Evolutionary conservation across 2,113 vertebrate species (phyloP).

Genomic region (Nibea albiflora): DNA sequence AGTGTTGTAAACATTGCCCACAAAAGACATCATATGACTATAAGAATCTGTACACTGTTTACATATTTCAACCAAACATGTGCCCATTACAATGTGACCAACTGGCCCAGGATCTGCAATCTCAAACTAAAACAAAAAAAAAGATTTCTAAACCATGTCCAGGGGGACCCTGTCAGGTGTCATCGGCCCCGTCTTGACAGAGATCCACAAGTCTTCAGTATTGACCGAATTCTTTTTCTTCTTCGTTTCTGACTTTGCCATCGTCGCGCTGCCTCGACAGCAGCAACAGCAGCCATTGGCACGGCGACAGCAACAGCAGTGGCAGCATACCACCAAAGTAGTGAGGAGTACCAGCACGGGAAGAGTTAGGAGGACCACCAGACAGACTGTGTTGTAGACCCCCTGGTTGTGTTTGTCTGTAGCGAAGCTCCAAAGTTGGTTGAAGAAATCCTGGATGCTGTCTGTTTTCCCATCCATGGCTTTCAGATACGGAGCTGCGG

Average conservation of each 20-base stretch:
- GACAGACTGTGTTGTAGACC: constrained; percentile 91
- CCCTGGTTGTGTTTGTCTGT: constrained; percentile 89
- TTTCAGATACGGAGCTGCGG: background rate
- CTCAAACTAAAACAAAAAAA: background rate
- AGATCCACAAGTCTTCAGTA: constrained; percentile 96
- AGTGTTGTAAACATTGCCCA: constrained; percentile 66
- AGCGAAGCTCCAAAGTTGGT: constrained; percentile 85
- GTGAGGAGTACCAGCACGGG: constrained; percentile 87
- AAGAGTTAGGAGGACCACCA: constrained; percentile 88
- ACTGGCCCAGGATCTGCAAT: constrained; percentile 11
- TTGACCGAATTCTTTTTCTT: constrained; percentile 86
- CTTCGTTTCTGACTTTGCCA: constrained; percentile 68
- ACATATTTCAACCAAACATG: constrained; percentile 24
- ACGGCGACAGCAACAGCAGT: constrained; percentile 89
- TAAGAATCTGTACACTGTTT: constrained; percentile 36
- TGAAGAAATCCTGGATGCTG: constrained; percentile 87
- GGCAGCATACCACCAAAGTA: constrained; percentile 89
- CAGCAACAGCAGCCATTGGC: constrained; percentile 68
- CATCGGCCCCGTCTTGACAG: constrained; percentile 89
- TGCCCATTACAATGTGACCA: background rate
- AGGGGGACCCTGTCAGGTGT: constrained; percentile 84
- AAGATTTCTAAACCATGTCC: constrained; percentile 63
- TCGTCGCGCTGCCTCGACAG: constrained; percentile 16
- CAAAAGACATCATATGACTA: constrained; percentile 36
- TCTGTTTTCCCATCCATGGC: constrained; percentile 83